Percentiles rank a stretch among this genome's conserved stretches.
Conservation (phyloP, 2,888 invertebrate genomes). For the Drosophila histrio region DNA sequence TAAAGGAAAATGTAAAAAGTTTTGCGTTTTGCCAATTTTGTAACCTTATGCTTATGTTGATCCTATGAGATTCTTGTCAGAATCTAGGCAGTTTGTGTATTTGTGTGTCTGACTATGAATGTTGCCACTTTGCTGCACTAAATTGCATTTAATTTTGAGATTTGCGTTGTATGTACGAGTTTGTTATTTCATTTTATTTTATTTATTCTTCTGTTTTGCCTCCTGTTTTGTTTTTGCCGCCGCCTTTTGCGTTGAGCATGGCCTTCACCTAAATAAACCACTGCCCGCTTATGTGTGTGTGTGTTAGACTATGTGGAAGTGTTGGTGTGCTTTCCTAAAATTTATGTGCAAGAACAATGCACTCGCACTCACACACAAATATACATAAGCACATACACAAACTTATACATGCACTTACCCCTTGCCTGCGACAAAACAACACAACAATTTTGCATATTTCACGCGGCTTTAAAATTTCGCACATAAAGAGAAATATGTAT, state of each 20-base stretch:
- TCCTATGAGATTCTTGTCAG: conserved; percentile 41
- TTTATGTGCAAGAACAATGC: conserved; percentile 72
- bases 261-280: conserved; percentile 74
- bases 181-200: conserved; percentile 16
- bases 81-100: background rate
- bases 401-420: conserved; percentile 23
- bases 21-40: conserved; percentile 30
- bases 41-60: conserved; percentile 53
- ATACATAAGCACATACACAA: conserved; percentile 18
- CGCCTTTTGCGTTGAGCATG: conserved; percentile 39
- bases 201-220: conserved; percentile 19
- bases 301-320: conserved; percentile 27
- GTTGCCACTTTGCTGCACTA: conserved; percentile 77
- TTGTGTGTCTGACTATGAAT: conserved; percentile 2
- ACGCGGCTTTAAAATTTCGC: conserved; percentile 56
- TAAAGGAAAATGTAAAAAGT: conserved; percentile 43
- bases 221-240: conserved; percentile 25
- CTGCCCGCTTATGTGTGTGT: conserved; percentile 31
- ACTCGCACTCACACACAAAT: conserved; percentile 28
- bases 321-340: conserved; percentile 62
- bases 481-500: conserved; percentile 19
- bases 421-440: conserved; percentile 51
- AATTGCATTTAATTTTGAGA: conserved; percentile 78
- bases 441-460: conserved; percentile 66
- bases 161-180: conserved; percentile 45